Conservation (phyloP, 2,797 vertebrate genomes). For the Danio kyathit region DNA sequence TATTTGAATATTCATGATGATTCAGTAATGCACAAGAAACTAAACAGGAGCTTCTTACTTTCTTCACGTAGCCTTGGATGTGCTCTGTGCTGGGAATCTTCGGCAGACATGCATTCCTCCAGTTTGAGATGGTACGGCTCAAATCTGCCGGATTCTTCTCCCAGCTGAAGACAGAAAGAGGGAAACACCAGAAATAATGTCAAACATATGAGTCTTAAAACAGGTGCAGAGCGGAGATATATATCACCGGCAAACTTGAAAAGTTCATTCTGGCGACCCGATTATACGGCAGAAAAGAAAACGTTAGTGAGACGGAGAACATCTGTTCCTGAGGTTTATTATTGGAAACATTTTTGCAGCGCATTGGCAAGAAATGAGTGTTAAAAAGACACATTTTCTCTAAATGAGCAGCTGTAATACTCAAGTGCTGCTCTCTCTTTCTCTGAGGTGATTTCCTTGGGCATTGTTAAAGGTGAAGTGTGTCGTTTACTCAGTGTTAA, state of each 20-base stretch:
- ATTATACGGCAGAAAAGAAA: constrained; percentile 31
- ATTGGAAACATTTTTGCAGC: constrained; percentile 27
- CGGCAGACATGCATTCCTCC: constrained; percentile 87
- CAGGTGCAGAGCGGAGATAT: background rate
- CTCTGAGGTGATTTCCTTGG: background rate
- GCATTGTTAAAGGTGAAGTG: constrained; percentile 27
- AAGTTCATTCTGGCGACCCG: background rate
- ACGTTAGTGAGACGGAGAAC: constrained; percentile 1
- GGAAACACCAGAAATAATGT: background rate
- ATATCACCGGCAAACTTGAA: background rate
- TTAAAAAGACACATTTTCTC: background rate
- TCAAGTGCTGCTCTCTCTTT: background rate
- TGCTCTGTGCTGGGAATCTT: constrained; percentile 88
- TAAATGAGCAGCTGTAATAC: constrained; percentile 17
- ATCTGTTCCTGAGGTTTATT: constrained; percentile 29
- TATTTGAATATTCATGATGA: constrained; percentile 8
- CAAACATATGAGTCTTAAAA: background rate
- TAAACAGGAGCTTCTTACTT: constrained; percentile 79
- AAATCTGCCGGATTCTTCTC: constrained; percentile 79
- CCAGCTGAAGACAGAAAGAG: constrained; percentile 75
- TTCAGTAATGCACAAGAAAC: background rate
- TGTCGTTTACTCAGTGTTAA: background rate
- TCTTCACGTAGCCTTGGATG: constrained; percentile 93
- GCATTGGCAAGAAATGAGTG: background rate
- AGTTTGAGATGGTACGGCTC: constrained; percentile 88